Conservation (phyloP, 2,888 invertebrate species). For the Venusia cambrica region DNA sequence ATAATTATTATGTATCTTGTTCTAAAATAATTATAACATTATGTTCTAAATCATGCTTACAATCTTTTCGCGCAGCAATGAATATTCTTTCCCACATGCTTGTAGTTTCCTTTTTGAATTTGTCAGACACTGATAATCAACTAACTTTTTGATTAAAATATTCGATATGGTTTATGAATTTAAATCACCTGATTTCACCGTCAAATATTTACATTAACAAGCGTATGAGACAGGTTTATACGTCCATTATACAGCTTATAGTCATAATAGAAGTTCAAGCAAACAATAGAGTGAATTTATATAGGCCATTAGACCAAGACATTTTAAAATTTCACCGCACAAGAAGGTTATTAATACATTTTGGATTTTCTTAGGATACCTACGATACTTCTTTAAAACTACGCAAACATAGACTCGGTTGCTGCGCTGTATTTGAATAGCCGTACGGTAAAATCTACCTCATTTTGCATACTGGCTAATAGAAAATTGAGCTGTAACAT, state of each 20-base stretch:
- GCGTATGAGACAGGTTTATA: constrained; percentile 15
- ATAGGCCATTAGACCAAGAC: neutral
- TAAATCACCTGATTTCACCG: constrained; percentile 17
- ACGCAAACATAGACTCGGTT: too few species aligned
- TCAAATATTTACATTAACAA: constrained; percentile 18
- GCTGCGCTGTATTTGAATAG: constrained; percentile 15
- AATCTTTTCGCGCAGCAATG: too few species aligned
- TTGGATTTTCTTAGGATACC: neutral
- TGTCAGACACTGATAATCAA: constrained; percentile 25
- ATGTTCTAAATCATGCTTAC: too few species aligned
- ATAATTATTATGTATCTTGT: too few species aligned
- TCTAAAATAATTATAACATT: too few species aligned
- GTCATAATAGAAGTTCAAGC: constrained; percentile 1
- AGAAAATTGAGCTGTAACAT: constrained; percentile 27
- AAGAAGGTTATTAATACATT: neutral
- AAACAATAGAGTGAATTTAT: neutral
- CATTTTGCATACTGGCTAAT: constrained; percentile 25
- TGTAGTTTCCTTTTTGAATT: constrained; percentile 16
- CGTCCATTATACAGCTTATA: constrained; percentile 3
- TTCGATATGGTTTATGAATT: constrained; percentile 23
- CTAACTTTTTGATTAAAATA: constrained; percentile 25
- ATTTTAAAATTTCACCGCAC: neutral
- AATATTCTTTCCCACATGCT: too few species aligned
- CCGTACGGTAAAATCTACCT: constrained; percentile 25
- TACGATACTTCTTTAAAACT: too few species aligned